Evolutionary conservation across 1,140 invertebrate genomes (phyloP), one percentile per base, ranked within the genome.

Genomic region (Papilio helenus): DNA sequence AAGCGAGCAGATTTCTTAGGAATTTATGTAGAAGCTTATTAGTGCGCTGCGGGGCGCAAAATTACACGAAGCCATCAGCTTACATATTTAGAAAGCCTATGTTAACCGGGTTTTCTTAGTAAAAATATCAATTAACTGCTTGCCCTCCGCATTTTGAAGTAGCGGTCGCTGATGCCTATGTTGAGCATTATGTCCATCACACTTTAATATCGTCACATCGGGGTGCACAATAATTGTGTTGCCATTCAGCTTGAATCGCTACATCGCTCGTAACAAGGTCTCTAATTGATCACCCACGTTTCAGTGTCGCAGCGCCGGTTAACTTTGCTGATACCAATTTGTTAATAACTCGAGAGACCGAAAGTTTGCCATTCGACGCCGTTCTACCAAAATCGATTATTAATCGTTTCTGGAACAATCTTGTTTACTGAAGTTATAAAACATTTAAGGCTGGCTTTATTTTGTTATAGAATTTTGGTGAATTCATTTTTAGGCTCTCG

Each of bases 351-450:
- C 26, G 61, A 68, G 61, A 18, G 10, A 65, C 3, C 26, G 16
- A 68, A 68, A 34, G 26, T 68, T 68, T 68, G 14, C 26, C 61
- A 68, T 26, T 29, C 58, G 58, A 61, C 58, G 12, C 58, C 58
- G 14, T 61, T 26, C 10, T 61, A 26, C 23, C 58, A 61, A 61
- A 61, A 23, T 61, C 23, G 58, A 26, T 12, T 23, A 10, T 61
- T 26, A 61, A 61, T 61, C 26, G 58, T 61, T 61, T 26, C 23
- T 12, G 10, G 10, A 61, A 20, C 58, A 61, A 12, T 12, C 20
- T 2, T 26, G 2, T 61, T 9, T 26, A 61, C 18, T 23, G 9
- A 61, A 18, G 23, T 61, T 61, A 10, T n/a, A 20, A n/a, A n/a
- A 23, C n/a, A 58, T 23, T 61, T 2, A 26, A 26, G 23, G 2